Evolutionary conservation across 2,113 vertebrate species (phyloP).

Genomic region (Solenodon paradoxus): DNA sequence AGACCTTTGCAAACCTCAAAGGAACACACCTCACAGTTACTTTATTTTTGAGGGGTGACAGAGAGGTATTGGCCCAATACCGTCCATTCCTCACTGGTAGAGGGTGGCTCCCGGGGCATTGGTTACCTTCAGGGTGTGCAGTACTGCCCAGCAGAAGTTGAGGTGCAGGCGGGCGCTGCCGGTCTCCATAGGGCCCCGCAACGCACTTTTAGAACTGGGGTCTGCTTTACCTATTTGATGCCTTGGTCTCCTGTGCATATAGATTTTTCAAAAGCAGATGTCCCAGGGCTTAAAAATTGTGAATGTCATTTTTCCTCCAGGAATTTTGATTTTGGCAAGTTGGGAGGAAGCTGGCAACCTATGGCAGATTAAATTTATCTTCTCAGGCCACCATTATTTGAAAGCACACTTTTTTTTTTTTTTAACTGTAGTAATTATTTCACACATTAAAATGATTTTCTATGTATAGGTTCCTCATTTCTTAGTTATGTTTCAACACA

Average conservation of each 20-base stretch:
- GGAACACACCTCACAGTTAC: neutral
- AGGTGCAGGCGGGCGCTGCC: neutral
- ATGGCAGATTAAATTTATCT: conserved; percentile 18
- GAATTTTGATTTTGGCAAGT: conserved; percentile 32
- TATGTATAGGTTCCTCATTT: too few relatives aligned
- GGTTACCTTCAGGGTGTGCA: neutral
- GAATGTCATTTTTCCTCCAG: neutral
- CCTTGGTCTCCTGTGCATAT: neutral
- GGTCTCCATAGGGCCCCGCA: neutral
- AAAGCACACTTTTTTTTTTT: conserved; percentile 53
- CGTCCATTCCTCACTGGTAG: neutral
- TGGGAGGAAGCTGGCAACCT: neutral
- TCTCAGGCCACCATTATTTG: neutral
- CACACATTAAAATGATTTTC: too few relatives aligned
- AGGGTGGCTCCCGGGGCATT: neutral
- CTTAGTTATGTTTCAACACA: too few relatives aligned
- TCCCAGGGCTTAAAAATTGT: neutral
- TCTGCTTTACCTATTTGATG: neutral
- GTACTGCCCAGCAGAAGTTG: neutral
- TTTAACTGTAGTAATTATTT: too few relatives aligned
- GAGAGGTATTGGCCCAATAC: neutral
- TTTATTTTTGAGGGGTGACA: neutral
- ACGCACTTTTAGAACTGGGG: neutral
- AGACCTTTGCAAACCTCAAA: neutral
- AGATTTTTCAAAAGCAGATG: neutral